Conservation (phyloP, 2,888 invertebrate genomes). For the Ctenicera cuprea region DNA sequence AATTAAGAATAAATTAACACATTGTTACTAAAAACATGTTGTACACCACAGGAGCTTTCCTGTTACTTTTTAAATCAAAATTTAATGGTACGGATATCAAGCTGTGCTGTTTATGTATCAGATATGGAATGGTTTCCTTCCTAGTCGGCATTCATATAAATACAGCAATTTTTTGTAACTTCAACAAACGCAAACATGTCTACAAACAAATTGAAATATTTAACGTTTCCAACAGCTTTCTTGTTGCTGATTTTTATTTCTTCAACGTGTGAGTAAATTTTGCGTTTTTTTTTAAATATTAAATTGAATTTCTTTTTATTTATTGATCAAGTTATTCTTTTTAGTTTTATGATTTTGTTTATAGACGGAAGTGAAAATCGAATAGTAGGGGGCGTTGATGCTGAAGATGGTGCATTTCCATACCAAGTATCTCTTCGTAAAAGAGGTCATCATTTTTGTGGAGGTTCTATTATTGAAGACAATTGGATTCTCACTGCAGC, state of each 20-base stretch:
- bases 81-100: neutral
- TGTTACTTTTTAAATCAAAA: neutral
- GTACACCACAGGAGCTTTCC: neutral
- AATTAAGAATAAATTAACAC: too few relatives aligned
- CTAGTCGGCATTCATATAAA: too few relatives aligned
- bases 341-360: neutral
- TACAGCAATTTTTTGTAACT: too few relatives aligned
- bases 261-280: too few relatives aligned
- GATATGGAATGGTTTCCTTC: conserved; percentile 21
- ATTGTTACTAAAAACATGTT: too few relatives aligned
- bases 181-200: too few relatives aligned
- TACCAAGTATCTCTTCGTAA: conserved; percentile 60
- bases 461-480: conserved; percentile 59
- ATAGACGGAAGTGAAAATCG: conserved; percentile 31
- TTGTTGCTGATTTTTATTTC: too few relatives aligned
- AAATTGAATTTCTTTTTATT: too few relatives aligned
- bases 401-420: conserved; percentile 58
- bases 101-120: neutral
- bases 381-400: conserved; percentile 59
- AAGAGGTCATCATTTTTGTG: conserved; percentile 58
- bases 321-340: too few relatives aligned
- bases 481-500: conserved; percentile 62
- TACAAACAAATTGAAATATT: too few relatives aligned
- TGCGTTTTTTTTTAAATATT: too few relatives aligned
- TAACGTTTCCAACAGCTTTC: too few relatives aligned